phyloP scores from a whole-genome alignment of 2,797 vertebrate species.

The Danio aesculapii region DNA sequence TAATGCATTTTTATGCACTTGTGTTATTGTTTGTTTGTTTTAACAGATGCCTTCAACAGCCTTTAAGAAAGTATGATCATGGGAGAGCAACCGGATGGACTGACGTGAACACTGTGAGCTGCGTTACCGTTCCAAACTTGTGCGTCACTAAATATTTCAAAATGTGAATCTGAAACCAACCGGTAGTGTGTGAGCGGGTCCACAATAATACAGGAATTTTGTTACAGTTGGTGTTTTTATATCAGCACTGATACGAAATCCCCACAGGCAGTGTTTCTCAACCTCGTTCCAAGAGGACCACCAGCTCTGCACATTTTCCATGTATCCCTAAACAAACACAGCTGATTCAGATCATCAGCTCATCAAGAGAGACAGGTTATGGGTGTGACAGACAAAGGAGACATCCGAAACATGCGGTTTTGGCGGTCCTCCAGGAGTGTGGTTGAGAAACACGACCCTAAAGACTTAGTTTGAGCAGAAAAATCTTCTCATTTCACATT shows the following conservation, averaged over 20 bases:
- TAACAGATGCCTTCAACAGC: constrained; percentile 12
- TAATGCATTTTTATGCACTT: constrained; percentile 2
- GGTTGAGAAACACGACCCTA: neutral
- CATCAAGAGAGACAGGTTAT: too few relatives aligned
- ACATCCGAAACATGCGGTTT: too few relatives aligned
- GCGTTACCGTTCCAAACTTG: constrained; percentile 6
- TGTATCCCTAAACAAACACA: too few relatives aligned
- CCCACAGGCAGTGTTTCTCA: neutral
- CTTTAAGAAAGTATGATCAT: neutral
- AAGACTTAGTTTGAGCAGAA: neutral
- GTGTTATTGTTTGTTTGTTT: neutral
- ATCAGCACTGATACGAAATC: constrained; percentile 6
- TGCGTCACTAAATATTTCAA: constrained; percentile 44
- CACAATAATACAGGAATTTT: constrained; percentile 13
- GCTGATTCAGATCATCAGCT: too few relatives aligned
- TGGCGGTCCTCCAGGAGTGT: too few relatives aligned
- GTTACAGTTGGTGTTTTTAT: neutral
- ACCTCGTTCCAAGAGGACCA: too few relatives aligned
- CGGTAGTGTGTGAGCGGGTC: constrained; percentile 43
- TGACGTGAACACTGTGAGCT: constrained; percentile 54
- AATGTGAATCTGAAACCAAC: constrained; percentile 52
- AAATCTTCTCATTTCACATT: constrained; percentile 47
- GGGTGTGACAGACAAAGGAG: too few relatives aligned
- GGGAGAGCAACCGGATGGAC: neutral
- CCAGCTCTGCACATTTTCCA: too few relatives aligned